Percentiles rank a stretch among this genome's conserved stretches.
These are phyloP conservation scores for Octonoba sinensis DNA, from an alignment of 2,888 invertebrate genomes.

Conservation along the genomic window DNA sequence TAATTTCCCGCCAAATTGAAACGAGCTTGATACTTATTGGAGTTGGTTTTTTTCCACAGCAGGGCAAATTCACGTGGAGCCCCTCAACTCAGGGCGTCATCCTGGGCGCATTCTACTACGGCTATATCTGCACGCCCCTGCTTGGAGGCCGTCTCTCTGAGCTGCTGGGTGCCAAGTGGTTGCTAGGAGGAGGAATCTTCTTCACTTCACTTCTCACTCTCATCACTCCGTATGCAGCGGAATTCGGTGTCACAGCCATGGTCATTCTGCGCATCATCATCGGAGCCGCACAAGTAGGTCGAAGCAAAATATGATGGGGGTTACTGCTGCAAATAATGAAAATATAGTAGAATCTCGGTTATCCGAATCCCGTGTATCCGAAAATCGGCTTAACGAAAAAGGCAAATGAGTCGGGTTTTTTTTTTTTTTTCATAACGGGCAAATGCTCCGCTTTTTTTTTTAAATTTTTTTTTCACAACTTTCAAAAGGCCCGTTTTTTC, in stretches of 20 bases:
- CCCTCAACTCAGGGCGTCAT: conserved; percentile 65
- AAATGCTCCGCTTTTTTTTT: too few species aligned
- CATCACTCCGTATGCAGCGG: conserved; percentile 60
- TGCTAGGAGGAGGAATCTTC: conserved; percentile 60
- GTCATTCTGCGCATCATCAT: conserved; percentile 59
- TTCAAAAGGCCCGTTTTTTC: too few species aligned
- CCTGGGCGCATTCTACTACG: conserved; percentile 66
- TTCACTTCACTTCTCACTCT: conserved; percentile 63
- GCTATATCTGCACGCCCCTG: conserved; percentile 65
- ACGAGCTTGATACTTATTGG: too few species aligned
- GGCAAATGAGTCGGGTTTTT: too few species aligned
- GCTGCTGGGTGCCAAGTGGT: conserved; percentile 62
- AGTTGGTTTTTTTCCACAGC: neutral
- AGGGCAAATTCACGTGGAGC: conserved; percentile 65
- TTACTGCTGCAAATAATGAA: too few species aligned
- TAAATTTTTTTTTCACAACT: too few species aligned
- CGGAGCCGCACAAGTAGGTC: conserved; percentile 64
- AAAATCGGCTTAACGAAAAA: too few species aligned
- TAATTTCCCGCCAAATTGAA: too few species aligned
- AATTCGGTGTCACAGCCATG: conserved; percentile 47
- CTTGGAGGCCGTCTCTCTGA: conserved; percentile 66
- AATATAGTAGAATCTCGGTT: too few species aligned
- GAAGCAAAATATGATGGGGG: too few species aligned
- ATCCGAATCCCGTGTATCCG: too few species aligned
- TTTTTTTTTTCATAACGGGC: too few species aligned